These are phyloP conservation scores for Neotragus pygmaeus DNA, from an alignment of 2,113 vertebrate species.

Conservation along the genomic window DNA sequence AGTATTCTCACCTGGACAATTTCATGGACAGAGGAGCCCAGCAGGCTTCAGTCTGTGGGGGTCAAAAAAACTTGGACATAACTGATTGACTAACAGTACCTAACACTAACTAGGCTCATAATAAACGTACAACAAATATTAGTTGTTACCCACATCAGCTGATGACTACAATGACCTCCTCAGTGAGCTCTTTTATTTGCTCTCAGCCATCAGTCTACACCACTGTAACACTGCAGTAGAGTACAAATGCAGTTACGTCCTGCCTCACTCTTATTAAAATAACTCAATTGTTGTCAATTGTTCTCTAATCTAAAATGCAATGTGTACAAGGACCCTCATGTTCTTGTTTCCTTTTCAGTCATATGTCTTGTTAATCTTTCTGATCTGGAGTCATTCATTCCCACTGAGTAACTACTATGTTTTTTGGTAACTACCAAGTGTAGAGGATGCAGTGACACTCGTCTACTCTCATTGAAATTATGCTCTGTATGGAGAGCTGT, in stretches of 20 bases:
- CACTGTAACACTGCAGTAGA: not conserved
- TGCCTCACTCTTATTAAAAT: not conserved
- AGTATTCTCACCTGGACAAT: not conserved
- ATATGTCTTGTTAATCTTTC: not conserved
- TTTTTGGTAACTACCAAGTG: not conserved
- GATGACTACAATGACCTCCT: not conserved
- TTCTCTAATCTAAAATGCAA: not conserved
- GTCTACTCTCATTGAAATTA: not conserved
- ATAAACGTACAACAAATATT: not conserved
- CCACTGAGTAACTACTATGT: not conserved
- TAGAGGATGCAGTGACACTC: not conserved
- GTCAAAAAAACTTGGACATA: not conserved
- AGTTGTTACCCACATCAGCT: not conserved
- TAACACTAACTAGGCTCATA: not conserved
- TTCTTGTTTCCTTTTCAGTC: not conserved
- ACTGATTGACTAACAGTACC: not conserved
- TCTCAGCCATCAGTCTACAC: not conserved
- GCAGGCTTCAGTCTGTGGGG: not conserved
- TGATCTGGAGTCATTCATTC: not conserved
- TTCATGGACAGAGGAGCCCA: not conserved
- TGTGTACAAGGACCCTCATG: not conserved
- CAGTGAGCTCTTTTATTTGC: not conserved
- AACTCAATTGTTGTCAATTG: not conserved
- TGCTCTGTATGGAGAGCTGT: no score
- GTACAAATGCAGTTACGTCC: not conserved